A percentile compares a stretch with the other conserved stretches of the same genome.
Evolutionary conservation across 1,140 invertebrate genomes (phyloP).

Genomic region (Aethina tumida): DNA sequence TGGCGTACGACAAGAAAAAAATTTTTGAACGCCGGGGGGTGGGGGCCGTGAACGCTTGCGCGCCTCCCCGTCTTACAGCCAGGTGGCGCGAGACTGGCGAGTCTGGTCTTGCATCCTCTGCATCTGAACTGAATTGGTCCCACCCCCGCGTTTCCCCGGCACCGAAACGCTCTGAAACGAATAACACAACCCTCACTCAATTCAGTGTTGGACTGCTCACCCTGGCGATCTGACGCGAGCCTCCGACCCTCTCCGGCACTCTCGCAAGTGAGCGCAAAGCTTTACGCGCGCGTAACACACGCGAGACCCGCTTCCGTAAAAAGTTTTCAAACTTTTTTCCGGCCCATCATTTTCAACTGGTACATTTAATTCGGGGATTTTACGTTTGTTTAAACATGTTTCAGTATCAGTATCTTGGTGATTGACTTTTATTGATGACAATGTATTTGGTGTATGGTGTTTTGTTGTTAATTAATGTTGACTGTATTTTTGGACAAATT

Average conservation of each 20-base stretch:
- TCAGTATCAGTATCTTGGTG: neutral
- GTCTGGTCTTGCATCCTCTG: slow-evolving; percentile 23
- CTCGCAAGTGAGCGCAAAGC: slow-evolving; percentile 9
- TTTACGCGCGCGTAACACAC: no score
- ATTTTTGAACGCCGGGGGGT: no score
- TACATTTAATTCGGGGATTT: neutral
- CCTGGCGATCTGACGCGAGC: slow-evolving; percentile 11
- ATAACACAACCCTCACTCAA: no score
- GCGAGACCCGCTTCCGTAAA: no score
- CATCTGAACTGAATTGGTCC: no score
- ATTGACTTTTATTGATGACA: slow-evolving; percentile 11
- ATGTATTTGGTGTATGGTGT: slow-evolving; percentile 7
- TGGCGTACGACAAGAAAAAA: no score
- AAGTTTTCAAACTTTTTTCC: no score
- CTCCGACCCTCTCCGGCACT: slow-evolving; percentile 9
- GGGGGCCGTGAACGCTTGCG: slow-evolving; percentile 26
- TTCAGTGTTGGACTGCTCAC: slow-evolving; percentile 17
- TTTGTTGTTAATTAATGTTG: slow-evolving; percentile 13
- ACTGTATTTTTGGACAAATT: slow-evolving; percentile 14
- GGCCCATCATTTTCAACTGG: no score
- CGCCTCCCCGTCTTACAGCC: slow-evolving; percentile 24
- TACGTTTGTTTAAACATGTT: neutral
- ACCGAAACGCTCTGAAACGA: slow-evolving; percentile 8
- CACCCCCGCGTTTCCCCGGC: slow-evolving; percentile 16
- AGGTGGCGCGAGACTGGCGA: slow-evolving; percentile 26